Conservation (phyloP, 2,888 invertebrate species). For the Lucinisca nassula region DNA sequence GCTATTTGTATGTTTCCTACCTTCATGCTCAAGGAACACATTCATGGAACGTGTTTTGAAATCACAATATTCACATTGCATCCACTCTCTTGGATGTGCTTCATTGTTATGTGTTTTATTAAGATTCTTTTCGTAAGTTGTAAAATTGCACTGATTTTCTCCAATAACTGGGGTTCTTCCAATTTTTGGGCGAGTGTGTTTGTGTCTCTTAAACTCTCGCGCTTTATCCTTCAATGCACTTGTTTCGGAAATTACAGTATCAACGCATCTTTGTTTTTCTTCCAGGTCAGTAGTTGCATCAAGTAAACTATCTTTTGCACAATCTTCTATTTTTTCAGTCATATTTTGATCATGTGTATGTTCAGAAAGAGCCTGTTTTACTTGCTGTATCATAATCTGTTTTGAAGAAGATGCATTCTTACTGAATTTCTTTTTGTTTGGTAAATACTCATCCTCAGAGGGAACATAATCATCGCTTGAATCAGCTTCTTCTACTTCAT, state of each 20-base stretch:
- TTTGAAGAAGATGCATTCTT: conserved; percentile 2
- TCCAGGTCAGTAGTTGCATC: background rate
- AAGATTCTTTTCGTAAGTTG: conserved; percentile 54
- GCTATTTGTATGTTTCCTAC: conserved; percentile 72
- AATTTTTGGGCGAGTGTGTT: conserved; percentile 13
- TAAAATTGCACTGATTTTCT: conserved; percentile 58
- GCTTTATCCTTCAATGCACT: background rate
- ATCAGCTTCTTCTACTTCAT: background rate
- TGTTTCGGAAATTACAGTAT: too few relatives aligned
- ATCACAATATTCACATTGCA: conserved; percentile 74
- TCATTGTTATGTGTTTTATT: conserved; percentile 33
- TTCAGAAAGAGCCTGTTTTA: background rate
- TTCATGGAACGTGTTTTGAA: conserved; percentile 60
- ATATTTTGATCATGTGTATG: background rate
- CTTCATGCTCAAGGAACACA: conserved; percentile 72
- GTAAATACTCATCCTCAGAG: conserved; percentile 52
- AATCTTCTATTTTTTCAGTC: background rate
- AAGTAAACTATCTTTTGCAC: background rate
- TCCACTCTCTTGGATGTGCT: conserved; percentile 20
- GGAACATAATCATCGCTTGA: conserved; percentile 26
- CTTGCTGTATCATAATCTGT: background rate
- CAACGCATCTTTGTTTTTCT: background rate
- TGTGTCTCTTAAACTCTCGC: background rate
- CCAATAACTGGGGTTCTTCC: conserved; percentile 61
- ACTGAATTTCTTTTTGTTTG: conserved; percentile 9